phyloP scores from a whole-genome alignment of 2,888 invertebrate genomes.

The Microdon myrmicae region DNA sequence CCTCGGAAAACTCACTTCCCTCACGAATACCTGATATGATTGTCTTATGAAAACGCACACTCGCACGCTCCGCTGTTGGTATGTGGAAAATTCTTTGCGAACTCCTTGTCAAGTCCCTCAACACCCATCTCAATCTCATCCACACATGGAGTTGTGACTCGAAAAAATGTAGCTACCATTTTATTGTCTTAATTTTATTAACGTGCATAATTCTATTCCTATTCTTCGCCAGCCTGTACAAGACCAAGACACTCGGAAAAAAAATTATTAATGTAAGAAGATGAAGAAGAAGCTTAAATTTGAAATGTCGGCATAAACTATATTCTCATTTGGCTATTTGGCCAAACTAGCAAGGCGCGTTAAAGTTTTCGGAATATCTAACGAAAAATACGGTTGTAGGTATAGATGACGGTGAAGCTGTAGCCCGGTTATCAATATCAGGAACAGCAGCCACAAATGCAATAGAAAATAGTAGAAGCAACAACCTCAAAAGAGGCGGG shows the following conservation, averaged over 20 bases:
- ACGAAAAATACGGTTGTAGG: constrained; percentile 45
- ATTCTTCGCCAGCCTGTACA: constrained; percentile 18
- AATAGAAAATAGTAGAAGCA: too few species aligned
- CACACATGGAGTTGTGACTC: constrained; percentile 39
- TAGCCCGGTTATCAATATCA: constrained; percentile 2
- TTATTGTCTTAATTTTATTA: constrained; percentile 53
- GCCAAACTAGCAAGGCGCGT: too few species aligned
- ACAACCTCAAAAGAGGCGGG: constrained; percentile 14
- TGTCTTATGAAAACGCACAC: constrained; percentile 29
- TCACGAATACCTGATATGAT: constrained; percentile 36
- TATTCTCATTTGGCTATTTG: constrained; percentile 50
- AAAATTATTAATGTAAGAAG: not conserved
- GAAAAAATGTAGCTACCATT: constrained; percentile 24
- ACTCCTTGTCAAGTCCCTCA: constrained; percentile 14
- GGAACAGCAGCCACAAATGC: constrained; percentile 6
- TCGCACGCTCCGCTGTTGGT: constrained; percentile 13
- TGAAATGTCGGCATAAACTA: constrained; percentile 52
- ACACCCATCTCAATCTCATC: constrained; percentile 25
- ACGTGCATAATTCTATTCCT: constrained; percentile 48
- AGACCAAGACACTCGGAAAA: constrained; percentile 4
- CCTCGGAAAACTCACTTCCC: constrained; percentile 27
- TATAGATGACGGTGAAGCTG: constrained; percentile 28
- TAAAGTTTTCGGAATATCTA: constrained; percentile 40
- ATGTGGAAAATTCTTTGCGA: constrained; percentile 11
- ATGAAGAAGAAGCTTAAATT: constrained; percentile 32